Evolutionary conservation across 2,797 vertebrate species (phyloP).

Genomic region (Dryobates pubescens): DNA sequence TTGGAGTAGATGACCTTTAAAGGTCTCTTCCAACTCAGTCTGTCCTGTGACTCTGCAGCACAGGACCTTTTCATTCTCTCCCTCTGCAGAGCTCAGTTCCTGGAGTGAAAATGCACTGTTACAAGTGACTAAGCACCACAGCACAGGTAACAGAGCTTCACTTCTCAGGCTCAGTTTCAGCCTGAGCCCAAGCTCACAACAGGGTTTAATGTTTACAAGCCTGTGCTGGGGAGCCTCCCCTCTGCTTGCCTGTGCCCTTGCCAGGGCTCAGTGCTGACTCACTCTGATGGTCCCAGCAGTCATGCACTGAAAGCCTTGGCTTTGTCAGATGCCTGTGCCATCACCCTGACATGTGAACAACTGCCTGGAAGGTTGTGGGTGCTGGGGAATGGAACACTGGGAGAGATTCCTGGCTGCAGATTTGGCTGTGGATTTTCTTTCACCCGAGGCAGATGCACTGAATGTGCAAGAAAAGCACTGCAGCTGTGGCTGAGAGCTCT

Average conservation of each 20-base stretch:
- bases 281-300: neutral
- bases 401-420: neutral
- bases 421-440: accelerated
- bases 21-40: no score
- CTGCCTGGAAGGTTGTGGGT: neutral
- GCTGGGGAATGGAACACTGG: neutral
- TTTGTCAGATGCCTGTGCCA: neutral
- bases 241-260: neutral
- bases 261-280: constrained; percentile 8
- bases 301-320: neutral
- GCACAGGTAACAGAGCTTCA: neutral
- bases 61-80: neutral
- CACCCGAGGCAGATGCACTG: neutral
- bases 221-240: neutral
- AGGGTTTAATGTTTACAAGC: neutral
- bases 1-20: no score
- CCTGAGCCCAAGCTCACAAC: neutral
- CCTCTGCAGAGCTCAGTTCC: accelerated
- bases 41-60: neutral
- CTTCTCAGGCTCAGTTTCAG: neutral
- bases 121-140: neutral
- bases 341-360: neutral
- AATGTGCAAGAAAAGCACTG: neutral
- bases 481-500: neutral
- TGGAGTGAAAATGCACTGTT: neutral